phyloP scores from a whole-genome alignment of 1,140 invertebrate genomes.

The Saxidomus purpurata region DNA sequence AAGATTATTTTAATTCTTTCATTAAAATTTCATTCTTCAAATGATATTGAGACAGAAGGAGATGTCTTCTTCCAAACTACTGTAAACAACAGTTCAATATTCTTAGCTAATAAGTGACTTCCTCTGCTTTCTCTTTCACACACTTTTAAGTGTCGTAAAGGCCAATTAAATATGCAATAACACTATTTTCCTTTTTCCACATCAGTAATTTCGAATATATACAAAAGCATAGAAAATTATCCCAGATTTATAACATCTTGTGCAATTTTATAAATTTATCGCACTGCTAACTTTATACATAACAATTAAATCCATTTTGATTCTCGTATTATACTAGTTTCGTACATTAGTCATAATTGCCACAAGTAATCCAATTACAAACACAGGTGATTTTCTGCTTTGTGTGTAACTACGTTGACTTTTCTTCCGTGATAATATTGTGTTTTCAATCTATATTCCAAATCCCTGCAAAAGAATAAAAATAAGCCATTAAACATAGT shows the following conservation, averaged over 20 bases:
- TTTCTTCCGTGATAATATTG: constrained; percentile 16
- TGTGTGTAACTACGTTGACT: not conserved
- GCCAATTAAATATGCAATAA: not conserved
- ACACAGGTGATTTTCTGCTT: constrained; percentile 1
- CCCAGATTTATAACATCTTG: not conserved
- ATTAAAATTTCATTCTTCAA: too few species aligned
- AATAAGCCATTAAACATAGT: not conserved
- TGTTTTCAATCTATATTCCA: not conserved
- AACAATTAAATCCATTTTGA: constrained; percentile 20
- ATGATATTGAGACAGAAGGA: too few species aligned
- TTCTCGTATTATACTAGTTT: too few species aligned
- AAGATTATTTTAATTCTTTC: not conserved
- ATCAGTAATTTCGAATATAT: not conserved
- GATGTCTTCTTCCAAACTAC: too few species aligned
- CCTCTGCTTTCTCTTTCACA: too few species aligned
- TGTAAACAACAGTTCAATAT: too few species aligned
- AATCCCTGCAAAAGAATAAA: not conserved
- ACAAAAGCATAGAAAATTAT: not conserved
- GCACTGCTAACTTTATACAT: not conserved
- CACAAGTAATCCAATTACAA: constrained; percentile 22
- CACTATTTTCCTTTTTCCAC: not conserved
- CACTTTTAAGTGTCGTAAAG: not conserved
- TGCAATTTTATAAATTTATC: not conserved
- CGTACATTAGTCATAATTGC: constrained; percentile 12
- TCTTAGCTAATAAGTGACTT: too few species aligned